phyloP scores from a whole-genome alignment of 2,888 invertebrate species.

The Thymelicus acteon region DNA sequence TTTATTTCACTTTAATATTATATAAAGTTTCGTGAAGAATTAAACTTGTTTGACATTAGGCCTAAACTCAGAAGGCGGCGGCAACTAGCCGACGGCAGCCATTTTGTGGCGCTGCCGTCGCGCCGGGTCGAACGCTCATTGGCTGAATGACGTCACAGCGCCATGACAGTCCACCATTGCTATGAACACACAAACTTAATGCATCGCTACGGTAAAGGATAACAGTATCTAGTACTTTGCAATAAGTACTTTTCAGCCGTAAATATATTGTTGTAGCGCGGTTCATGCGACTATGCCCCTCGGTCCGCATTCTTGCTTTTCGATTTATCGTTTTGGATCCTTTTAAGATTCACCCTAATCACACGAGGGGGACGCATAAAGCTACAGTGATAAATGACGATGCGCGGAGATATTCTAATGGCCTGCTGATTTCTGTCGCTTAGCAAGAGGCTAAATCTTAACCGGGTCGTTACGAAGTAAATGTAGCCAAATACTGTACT shows the following conservation, averaged over 20 bases:
- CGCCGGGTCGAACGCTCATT: constrained; percentile 71
- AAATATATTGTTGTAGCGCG: constrained; percentile 54
- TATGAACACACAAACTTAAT: constrained; percentile 60
- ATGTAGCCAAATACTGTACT: constrained; percentile 27
- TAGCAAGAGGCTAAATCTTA: constrained; percentile 33
- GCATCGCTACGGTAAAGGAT: constrained; percentile 45
- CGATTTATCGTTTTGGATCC: constrained; percentile 79
- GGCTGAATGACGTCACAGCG: constrained; percentile 82
- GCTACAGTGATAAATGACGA: constrained; percentile 70
- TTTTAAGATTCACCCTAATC: constrained; percentile 83
- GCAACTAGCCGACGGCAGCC: constrained; percentile 76
- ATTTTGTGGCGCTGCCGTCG: constrained; percentile 83
- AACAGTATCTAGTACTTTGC: constrained; percentile 50
- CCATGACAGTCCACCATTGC: constrained; percentile 81
- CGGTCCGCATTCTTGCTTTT: constrained; percentile 78
- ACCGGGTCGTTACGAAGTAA: constrained; percentile 15
- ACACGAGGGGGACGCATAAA: constrained; percentile 73
- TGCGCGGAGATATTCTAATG: constrained; percentile 76
- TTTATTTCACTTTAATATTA: constrained; percentile 20
- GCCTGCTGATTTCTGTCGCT: constrained; percentile 69
- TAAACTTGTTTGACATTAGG: constrained; percentile 70
- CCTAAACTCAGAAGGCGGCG: constrained; percentile 81
- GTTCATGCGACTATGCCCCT: constrained; percentile 72
- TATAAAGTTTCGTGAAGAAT: constrained; percentile 42
- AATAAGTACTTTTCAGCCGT: constrained; percentile 46